Conservation (phyloP, 2,888 invertebrate species). For the Meganola albula region DNA sequence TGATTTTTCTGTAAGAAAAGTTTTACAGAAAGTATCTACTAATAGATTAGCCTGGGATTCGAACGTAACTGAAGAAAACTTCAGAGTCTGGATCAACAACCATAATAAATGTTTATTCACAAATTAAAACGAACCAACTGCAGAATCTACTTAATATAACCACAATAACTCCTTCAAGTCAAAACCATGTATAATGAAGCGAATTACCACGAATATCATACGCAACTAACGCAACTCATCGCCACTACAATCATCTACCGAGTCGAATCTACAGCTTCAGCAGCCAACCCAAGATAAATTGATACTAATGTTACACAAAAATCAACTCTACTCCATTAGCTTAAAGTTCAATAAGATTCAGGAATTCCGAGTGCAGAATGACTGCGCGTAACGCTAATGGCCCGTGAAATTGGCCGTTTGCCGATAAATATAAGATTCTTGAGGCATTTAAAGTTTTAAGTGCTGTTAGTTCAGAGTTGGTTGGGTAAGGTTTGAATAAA, state of each 20-base stretch:
- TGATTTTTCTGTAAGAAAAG: too few relatives aligned
- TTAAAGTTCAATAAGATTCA: slow-evolving; percentile 12
- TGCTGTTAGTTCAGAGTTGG: too few relatives aligned
- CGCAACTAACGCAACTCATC: slow-evolving; percentile 17
- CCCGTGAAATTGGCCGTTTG: slow-evolving; percentile 57
- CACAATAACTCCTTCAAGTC: too few relatives aligned
- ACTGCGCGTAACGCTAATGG: slow-evolving; percentile 54
- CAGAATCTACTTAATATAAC: too few relatives aligned
- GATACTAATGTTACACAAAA: slow-evolving; percentile 11
- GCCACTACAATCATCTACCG: slow-evolving; percentile 30
- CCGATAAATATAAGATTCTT: slow-evolving; percentile 43
- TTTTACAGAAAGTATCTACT: too few relatives aligned
- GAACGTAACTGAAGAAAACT: too few relatives aligned
- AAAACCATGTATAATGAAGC: slow-evolving; percentile 15
- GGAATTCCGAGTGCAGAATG: slow-evolving; percentile 31
- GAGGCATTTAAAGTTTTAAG: slow-evolving; percentile 34
- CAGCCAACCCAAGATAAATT: slow-evolving; percentile 21
- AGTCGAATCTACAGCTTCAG: slow-evolving; percentile 34
- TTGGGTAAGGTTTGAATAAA: too few relatives aligned
- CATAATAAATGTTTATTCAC: too few relatives aligned
- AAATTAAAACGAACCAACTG: too few relatives aligned
- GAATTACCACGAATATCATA: slow-evolving; percentile 24
- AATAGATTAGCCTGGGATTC: too few relatives aligned
- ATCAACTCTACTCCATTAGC: slow-evolving; percentile 7
- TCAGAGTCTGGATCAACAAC: too few relatives aligned